phyloP scores from a whole-genome alignment of 2,113 vertebrate genomes.

The Odontophorus gujanensis region DNA sequence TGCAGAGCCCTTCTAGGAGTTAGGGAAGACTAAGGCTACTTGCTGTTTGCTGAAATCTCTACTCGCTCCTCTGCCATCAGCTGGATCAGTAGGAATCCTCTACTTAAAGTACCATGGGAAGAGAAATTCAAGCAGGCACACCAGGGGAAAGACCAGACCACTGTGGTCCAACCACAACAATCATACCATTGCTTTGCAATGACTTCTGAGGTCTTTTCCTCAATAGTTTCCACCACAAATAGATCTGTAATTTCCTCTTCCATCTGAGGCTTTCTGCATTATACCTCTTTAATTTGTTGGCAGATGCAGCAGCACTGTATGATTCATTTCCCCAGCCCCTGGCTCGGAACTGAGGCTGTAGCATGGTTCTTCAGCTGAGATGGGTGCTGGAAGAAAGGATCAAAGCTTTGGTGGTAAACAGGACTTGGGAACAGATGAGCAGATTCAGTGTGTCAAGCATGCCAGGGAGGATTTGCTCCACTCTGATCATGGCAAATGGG shows the following conservation, averaged over 20 bases:
- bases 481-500: background rate
- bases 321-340: background rate
- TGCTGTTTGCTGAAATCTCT: background rate
- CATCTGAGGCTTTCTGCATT: background rate
- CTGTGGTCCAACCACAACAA: accelerated
- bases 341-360: background rate
- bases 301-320: background rate
- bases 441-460: background rate
- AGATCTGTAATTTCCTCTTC: background rate
- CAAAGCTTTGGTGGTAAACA: background rate
- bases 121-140: background rate
- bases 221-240: background rate
- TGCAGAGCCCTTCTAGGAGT: background rate
- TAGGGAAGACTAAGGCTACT: background rate
- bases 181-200: background rate
- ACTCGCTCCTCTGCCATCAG: background rate
- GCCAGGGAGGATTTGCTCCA: background rate
- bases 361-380: background rate
- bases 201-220: background rate
- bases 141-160: background rate
- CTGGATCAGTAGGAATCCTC: background rate
- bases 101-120: background rate
- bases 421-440: background rate
- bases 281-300: background rate
- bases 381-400: background rate